A percentile compares a stretch with the other conserved stretches of the same genome.
These are phyloP conservation scores for Zele albiditarsus DNA, from an alignment of 2,888 invertebrate species.

Conservation along the genomic window DNA sequence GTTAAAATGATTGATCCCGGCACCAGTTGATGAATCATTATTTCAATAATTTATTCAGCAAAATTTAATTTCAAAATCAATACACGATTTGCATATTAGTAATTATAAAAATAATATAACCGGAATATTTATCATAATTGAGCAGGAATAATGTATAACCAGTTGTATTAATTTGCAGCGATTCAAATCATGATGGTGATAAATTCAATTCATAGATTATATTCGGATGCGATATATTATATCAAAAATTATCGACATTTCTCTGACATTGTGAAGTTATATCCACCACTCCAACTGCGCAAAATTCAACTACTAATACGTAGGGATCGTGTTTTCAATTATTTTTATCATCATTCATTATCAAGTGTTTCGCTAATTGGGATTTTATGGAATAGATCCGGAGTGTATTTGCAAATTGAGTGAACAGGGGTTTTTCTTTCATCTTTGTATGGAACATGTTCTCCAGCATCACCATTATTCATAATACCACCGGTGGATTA, in stretches of 20 bases:
- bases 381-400: not conserved
- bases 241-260: no score
- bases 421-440: not conserved
- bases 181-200: no score
- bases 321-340: no score
- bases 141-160: not conserved
- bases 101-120: slow-evolving; percentile 15
- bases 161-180: no score
- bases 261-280: no score
- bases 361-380: not conserved
- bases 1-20: slow-evolving; percentile 69
- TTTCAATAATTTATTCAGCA: slow-evolving; percentile 51
- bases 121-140: not conserved
- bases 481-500: not conserved
- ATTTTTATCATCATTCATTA: not conserved
- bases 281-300: no score
- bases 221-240: no score
- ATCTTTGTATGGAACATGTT: not conserved
- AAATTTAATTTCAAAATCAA: slow-evolving; percentile 45
- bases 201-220: no score
- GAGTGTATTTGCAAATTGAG: not conserved
- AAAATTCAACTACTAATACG: no score
- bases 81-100: slow-evolving; percentile 54
- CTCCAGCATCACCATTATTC: not conserved
- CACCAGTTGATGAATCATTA: slow-evolving; percentile 60